These are phyloP conservation scores for Takifugu ocellatus DNA, from an alignment of 2,797 vertebrate genomes.

Conservation along the genomic window DNA sequence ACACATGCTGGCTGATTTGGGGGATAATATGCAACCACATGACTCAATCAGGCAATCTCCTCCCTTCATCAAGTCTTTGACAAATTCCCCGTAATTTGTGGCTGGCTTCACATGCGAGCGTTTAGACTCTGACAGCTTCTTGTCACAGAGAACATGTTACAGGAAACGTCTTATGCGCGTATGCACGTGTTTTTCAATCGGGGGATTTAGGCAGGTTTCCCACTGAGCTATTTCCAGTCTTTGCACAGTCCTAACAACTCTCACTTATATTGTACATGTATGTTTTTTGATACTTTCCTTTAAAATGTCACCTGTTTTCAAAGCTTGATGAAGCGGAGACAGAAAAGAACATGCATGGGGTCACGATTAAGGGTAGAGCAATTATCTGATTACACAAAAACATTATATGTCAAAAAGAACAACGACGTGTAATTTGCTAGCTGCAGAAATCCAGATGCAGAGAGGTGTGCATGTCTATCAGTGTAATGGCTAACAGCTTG, in stretches of 20 bases:
- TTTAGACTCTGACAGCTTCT: constrained; percentile 68
- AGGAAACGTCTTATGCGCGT: constrained; percentile 54
- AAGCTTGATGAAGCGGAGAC: constrained; percentile 28
- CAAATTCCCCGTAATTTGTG: constrained; percentile 58
- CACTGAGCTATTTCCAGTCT: constrained; percentile 25
- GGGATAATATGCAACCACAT: constrained; percentile 70
- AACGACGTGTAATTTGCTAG: constrained; percentile 69
- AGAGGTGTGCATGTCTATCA: constrained; percentile 65
- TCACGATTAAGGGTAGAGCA: constrained; percentile 59
- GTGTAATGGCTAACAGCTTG: constrained; percentile 74
- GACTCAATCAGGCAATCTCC: constrained; percentile 71
- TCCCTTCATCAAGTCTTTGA: constrained; percentile 64
- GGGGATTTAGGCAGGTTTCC: constrained; percentile 50
- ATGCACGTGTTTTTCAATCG: constrained; percentile 41
- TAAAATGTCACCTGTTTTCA: constrained; percentile 9
- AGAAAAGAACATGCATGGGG: constrained; percentile 39
- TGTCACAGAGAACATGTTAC: constrained; percentile 58
- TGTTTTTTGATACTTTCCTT: too few species aligned
- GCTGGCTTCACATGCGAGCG: constrained; percentile 62
- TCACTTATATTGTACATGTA: constrained; percentile 1
- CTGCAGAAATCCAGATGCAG: constrained; percentile 66
- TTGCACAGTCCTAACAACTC: constrained; percentile 16
- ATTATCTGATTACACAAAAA: constrained; percentile 77
- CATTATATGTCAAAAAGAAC: constrained; percentile 77
- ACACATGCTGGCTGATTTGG: constrained; percentile 63